phyloP scores from a whole-genome alignment of 2,797 vertebrate genomes.

The Centropyge bicolor region DNA sequence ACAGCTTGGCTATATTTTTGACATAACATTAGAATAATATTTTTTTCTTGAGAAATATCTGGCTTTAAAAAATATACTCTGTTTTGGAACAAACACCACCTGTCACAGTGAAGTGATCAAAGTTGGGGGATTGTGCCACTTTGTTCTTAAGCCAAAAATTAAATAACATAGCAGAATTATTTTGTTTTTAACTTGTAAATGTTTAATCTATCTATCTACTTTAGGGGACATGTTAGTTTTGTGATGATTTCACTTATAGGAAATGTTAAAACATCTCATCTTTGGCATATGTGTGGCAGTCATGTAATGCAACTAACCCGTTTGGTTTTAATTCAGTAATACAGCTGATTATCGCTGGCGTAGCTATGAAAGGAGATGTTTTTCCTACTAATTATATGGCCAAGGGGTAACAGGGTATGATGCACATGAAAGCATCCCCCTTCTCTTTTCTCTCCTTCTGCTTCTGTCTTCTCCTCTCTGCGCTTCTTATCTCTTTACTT shows the following conservation, averaged over 20 bases:
- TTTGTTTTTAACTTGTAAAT: neutral
- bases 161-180: neutral
- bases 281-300: conserved; percentile 15
- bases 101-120: conserved; percentile 4
- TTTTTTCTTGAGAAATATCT: neutral
- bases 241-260: neutral
- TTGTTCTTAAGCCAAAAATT: neutral
- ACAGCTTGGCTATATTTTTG: neutral
- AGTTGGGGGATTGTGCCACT: neutral
- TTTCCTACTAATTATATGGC: conserved; percentile 59
- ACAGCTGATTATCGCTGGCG: conserved; percentile 48
- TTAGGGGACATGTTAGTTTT: conserved; percentile 5
- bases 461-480: conserved; percentile 40
- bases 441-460: conserved; percentile 30
- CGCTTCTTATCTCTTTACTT: conserved; percentile 59
- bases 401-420: conserved; percentile 52
- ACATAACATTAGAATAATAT: neutral
- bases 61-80: neutral
- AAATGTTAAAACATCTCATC: conserved; percentile 9
- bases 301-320: conserved; percentile 20
- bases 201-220: neutral
- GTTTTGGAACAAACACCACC: conserved; percentile 6
- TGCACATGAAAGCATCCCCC: conserved; percentile 57
- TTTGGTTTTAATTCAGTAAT: conserved; percentile 40
- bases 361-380: conserved; percentile 51